Evolutionary conservation across 1,140 invertebrate species (phyloP), one percentile per base, ranked within the genome.

Genomic region (Cyclargus thomasi): DNA sequence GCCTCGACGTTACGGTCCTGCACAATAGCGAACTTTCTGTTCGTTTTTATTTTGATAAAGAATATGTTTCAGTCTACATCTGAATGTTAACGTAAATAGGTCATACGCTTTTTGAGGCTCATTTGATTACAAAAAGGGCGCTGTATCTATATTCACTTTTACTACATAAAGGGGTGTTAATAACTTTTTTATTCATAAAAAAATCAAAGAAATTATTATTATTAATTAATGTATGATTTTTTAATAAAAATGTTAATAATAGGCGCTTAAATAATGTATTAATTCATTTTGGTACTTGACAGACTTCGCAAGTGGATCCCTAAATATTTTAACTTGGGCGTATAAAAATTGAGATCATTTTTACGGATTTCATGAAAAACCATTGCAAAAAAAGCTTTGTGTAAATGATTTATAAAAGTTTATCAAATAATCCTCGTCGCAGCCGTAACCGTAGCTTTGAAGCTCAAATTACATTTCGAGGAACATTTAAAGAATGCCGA

Each of bases 371-470:
- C 17, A 18, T 21, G 18, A 18, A 20, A 20, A 55, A 5, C n/a
- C n/a, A n/a, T n/a, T n/a, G n/a, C n/a, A n/a, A n/a, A n/a, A n/a
- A 20, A 59, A 22, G 21, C 36, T 53, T 64, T 64, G 18, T 53
- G 36, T 64, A 64, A 64, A 39, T 65, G 39, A 11, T 17, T 62
- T 67, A 67, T 62, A 39, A 67, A 62, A 39, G 18, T 67, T 66
- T 59, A n/a, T 20, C 20, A 59, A 59, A 20, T 59, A 59, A 59
- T n/a, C 18, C 18, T 21, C 20, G 55, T 59, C 21, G 18, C 20
- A 29, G 29, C 4, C 29, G 29, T 29, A 29, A 5, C 18, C 55
- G 18, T 21, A 20, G 1, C 17, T 55, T 57, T 22, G 4, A 39
- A 20, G 14, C 23, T 64, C 4, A 18, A 47, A 36, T 64, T 39